Evolutionary conservation across 2,113 vertebrate genomes (phyloP).

Genomic region (Macrotus californicus): DNA sequence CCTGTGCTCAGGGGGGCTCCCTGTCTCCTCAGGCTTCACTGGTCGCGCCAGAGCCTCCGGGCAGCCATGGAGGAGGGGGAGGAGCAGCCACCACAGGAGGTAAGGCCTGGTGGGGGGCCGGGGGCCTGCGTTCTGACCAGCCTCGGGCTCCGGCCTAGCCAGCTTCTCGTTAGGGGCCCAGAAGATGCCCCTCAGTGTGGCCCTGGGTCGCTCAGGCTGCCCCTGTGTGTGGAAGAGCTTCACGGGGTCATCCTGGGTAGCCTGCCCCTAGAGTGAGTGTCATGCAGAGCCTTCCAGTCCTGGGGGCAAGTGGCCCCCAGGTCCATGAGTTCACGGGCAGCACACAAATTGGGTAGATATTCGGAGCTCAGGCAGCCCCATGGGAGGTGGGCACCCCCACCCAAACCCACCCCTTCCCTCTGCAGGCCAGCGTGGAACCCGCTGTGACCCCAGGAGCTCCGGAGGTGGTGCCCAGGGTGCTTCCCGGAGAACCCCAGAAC

Average conservation of each 20-base stretch:
- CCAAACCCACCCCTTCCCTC: constrained; percentile 31
- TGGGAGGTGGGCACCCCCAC: neutral
- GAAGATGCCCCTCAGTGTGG: neutral
- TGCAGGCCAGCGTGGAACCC: constrained; percentile 74
- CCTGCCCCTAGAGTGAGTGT: accelerated
- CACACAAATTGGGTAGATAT: accelerated
- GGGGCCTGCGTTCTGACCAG: neutral
- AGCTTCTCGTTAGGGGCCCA: neutral
- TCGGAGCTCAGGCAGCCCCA: accelerated
- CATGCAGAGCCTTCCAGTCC: neutral
- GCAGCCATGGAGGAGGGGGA: constrained; percentile 56
- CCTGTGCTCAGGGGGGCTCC: accelerated
- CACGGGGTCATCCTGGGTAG: accelerated
- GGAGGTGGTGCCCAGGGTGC: constrained; percentile 74
- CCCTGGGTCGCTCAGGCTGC: neutral
- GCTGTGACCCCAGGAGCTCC: constrained; percentile 55
- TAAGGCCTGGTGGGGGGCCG: neutral
- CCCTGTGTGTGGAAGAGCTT: neutral
- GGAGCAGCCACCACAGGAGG: constrained; percentile 32
- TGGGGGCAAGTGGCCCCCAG: neutral
- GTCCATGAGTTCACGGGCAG: accelerated
- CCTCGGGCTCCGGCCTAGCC: neutral
- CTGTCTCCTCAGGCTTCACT: constrained; percentile 37
- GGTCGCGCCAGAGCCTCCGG: accelerated
- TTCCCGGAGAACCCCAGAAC: constrained; percentile 74